These are phyloP conservation scores for Aphelenchoides besseyi DNA, from an alignment of 1,140 invertebrate genomes.

Conservation along the genomic window DNA sequence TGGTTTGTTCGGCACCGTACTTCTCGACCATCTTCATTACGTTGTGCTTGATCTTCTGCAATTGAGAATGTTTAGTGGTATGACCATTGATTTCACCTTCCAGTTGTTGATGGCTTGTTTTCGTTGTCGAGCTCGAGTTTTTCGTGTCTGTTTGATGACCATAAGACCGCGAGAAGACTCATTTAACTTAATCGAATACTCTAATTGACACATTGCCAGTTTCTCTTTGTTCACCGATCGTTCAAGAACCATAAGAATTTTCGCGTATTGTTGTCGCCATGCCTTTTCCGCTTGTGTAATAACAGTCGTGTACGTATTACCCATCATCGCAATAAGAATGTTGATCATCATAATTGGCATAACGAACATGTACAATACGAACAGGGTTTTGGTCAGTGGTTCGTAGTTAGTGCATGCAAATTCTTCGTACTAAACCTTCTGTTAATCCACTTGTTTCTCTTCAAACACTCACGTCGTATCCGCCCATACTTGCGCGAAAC, in stretches of 20 bases:
- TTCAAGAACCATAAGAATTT: constrained; percentile 92
- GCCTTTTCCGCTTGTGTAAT: constrained; percentile 97
- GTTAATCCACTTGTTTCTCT: background rate
- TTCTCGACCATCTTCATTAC: constrained; percentile 49
- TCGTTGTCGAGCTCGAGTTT: constrained; percentile 87
- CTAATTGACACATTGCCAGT: constrained; percentile 82
- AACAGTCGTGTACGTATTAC: constrained; percentile 70
- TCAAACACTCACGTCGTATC: constrained; percentile 80
- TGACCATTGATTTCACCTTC: too few species aligned
- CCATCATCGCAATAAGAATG: constrained; percentile 69
- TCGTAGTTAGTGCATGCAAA: constrained; percentile 83
- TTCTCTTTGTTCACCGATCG: constrained; percentile 82
- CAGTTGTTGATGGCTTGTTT: constrained; percentile 93
- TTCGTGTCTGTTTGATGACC: constrained; percentile 94
- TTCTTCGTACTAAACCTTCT: constrained; percentile 78
- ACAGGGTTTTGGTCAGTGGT: constrained; percentile 84
- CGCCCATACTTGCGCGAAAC: constrained; percentile 93
- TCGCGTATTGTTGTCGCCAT: constrained; percentile 98
- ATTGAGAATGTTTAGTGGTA: too few species aligned
- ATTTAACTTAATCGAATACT: constrained; percentile 87
- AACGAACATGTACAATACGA: constrained; percentile 93
- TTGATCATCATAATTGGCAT: constrained; percentile 79
- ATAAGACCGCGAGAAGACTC: constrained; percentile 75
- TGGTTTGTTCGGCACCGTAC: constrained; percentile 40
- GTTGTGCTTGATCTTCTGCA: constrained; percentile 40